Evolutionary conservation across 1,140 invertebrate genomes (phyloP).

Genomic region (Plutomurus gul): DNA sequence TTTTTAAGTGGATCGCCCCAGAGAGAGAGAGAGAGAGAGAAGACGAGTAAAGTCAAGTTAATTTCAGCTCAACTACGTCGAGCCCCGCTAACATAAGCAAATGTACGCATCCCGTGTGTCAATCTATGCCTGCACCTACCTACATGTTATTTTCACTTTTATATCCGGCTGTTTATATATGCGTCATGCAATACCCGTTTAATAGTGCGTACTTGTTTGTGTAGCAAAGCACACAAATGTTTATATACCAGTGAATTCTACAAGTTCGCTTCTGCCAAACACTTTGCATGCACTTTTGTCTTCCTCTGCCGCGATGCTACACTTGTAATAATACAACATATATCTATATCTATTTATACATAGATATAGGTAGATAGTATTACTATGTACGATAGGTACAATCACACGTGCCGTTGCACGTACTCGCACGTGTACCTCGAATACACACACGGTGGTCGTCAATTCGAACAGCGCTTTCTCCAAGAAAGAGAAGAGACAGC

Average conservation of each 20-base stretch:
- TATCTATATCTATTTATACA: too few species aligned
- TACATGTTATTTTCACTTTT: neutral
- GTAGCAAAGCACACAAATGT: neutral
- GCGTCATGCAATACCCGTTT: too few species aligned
- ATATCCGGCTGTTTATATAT: too few species aligned
- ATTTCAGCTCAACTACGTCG: neutral
- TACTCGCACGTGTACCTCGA: too few species aligned
- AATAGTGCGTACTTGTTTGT: too few species aligned
- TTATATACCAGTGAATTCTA: neutral
- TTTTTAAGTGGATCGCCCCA: slow-evolving; percentile 41
- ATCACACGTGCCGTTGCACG: too few species aligned
- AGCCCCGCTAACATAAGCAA: neutral
- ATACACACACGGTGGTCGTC: too few species aligned
- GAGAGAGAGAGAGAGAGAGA: neutral
- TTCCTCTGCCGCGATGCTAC: too few species aligned
- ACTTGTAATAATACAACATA: too few species aligned
- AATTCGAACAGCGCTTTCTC: neutral
- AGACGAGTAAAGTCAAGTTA: slow-evolving; percentile 23
- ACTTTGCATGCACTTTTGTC: neutral
- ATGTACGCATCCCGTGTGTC: too few species aligned
- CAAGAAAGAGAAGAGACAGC: slow-evolving; percentile 6
- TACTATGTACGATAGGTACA: too few species aligned
- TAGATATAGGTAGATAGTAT: too few species aligned
- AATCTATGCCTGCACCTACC: neutral
- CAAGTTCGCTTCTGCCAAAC: neutral